Base-by-base conservation (phyloP, 2,797 vertebrate genomes). In the Enteromius viviparus region DNA sequence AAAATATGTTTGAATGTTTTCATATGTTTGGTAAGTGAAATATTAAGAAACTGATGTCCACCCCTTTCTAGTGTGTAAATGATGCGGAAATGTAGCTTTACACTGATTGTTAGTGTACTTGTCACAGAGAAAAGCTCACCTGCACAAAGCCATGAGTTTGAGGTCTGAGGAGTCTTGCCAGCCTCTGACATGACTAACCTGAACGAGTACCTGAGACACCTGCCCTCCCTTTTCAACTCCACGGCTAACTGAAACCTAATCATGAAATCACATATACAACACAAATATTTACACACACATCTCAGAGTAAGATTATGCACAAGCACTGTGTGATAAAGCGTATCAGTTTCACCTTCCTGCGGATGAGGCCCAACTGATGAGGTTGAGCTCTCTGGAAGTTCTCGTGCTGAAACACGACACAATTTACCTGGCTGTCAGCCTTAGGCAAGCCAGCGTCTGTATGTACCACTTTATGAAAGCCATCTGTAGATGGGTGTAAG, bases 391-490 rank as follows among this genome's bases (percentile, higher is more conserved):
- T 82, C 51, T 49, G 76, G 60, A 89, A 88, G 71, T 82, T 19
- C 5, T 82, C 74, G 5, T 87, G 87, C 58, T 87, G 86, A 84
- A 89, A 90, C 84, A 84, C 84, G 15, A 87, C 76, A 23, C 68
- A 17, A 14, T 84, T 78, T 1, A 42, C 70, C 34, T 15, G 29
- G 1, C 34, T 3, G 4, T 64, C 60, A 23, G 80, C 81, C 74
- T 29, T 82, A 14, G 81, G 83, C 53, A 89, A 55, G 2, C 85
- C 87, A 0, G 45, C 6, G 8, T 81, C 88, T 60, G 87, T 55
- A 26, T 87, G 86, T 47, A 82, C 75, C 80, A 88, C 84, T 72
- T 89, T 90, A 77, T 88, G 87, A 76, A 90, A 88, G 11, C 85
- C 89, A 68, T 90, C 87, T 90, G 77, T 62, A 32, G 60, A 29